A percentile compares a stretch with the other conserved stretches of the same genome.
These are phyloP conservation scores for Drosophila ezoana DNA, from an alignment of 2,888 invertebrate species.

Conservation along the genomic window DNA sequence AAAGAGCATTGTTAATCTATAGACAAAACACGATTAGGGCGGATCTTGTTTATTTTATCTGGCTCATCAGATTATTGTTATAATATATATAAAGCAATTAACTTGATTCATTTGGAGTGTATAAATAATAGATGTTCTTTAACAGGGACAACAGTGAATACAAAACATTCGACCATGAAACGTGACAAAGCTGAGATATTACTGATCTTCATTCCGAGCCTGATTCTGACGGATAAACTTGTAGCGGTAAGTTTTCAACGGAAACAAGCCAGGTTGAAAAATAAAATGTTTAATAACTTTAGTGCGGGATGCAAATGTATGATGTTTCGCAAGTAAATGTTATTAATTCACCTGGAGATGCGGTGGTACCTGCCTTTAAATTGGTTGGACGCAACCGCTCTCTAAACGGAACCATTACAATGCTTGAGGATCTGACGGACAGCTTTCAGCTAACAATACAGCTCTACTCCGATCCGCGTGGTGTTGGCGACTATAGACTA, in stretches of 20 bases:
- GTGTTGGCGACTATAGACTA: constrained; percentile 51
- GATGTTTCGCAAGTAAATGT: not conserved
- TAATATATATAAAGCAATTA: constrained; percentile 1
- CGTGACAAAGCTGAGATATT: not conserved
- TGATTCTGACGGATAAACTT: not conserved
- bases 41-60: constrained; percentile 10
- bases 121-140: constrained; percentile 14
- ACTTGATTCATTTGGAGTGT: not conserved
- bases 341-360: constrained; percentile 26
- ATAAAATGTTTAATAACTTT: not conserved
- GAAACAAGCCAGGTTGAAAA: not conserved
- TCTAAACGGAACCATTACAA: constrained; percentile 54
- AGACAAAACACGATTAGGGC: constrained; percentile 17
- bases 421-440: constrained; percentile 47
- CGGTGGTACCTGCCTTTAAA: constrained; percentile 4
- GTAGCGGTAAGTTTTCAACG: constrained; percentile 8
- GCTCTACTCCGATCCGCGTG: constrained; percentile 54
- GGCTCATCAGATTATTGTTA: not conserved
- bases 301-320: constrained; percentile 15
- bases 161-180: constrained; percentile 1
- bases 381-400: constrained; percentile 52
- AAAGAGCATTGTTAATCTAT: not conserved
- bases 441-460: constrained; percentile 37
- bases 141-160: not conserved
- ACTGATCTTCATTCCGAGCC: not conserved